A percentile compares a stretch with the other conserved stretches of the same genome.
These are phyloP conservation scores for Gymnoscopelus microlampas DNA, from an alignment of 2,797 vertebrate species.

Conservation along the genomic window DNA sequence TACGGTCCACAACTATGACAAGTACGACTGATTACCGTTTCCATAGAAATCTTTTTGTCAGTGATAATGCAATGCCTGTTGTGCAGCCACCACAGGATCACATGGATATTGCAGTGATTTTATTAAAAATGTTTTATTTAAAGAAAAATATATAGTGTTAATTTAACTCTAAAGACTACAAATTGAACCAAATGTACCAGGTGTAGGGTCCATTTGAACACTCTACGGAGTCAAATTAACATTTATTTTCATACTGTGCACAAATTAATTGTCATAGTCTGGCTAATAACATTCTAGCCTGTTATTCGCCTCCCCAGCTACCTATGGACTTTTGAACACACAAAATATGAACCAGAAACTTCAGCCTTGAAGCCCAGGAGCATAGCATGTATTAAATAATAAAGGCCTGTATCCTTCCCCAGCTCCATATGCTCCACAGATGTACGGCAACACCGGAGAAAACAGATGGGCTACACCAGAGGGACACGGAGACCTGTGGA, in stretches of 20 bases:
- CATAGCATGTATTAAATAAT: constrained; percentile 72
- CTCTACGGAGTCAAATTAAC: background rate
- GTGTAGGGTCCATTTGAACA: no score
- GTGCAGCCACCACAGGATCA: background rate
- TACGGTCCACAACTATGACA: constrained; percentile 22
- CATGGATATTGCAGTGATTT: constrained; percentile 29
- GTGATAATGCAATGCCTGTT: constrained; percentile 21
- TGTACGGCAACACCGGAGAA: constrained; percentile 70
- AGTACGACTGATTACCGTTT: constrained; percentile 39
- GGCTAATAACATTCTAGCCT: constrained; percentile 22
- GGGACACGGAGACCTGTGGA: constrained; percentile 69
- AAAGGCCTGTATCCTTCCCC: constrained; percentile 54
- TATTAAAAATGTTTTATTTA: constrained; percentile 7
- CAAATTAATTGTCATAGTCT: no score
- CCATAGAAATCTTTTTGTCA: constrained; percentile 47
- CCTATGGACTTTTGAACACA: constrained; percentile 39
- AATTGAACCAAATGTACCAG: background rate
- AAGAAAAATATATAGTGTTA: background rate
- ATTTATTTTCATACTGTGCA: no score
- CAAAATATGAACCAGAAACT: constrained; percentile 74
- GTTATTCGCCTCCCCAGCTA: constrained; percentile 52
- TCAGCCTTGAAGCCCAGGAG: constrained; percentile 73
- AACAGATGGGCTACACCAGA: constrained; percentile 72
- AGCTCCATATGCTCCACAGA: constrained; percentile 64
- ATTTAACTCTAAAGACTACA: background rate